A percentile compares a stretch with the other conserved stretches of the same genome.
These are phyloP conservation scores for Muscina levida DNA, from an alignment of 2,888 invertebrate genomes.

Conservation along the genomic window DNA sequence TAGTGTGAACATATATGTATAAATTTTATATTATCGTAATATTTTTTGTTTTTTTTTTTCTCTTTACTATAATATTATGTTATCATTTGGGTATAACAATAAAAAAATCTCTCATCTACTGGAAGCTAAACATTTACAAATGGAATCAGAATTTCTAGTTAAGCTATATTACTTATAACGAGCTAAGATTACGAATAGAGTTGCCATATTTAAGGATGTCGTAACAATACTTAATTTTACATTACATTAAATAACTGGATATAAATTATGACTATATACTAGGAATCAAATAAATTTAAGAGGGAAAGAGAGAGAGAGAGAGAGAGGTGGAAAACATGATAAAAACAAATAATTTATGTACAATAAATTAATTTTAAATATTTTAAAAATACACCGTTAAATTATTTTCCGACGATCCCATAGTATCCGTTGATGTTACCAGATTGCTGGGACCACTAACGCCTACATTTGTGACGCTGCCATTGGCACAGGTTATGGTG, in stretches of 20 bases:
- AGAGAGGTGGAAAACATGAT: conserved; percentile 52
- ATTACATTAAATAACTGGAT: conserved; percentile 25
- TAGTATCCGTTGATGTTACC: conserved; percentile 75
- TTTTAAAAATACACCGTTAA: conserved; percentile 82
- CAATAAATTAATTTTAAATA: neutral
- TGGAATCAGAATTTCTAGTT: conserved; percentile 44
- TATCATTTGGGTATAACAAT: conserved; percentile 65
- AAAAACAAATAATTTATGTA: conserved; percentile 24
- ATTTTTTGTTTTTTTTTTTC: neutral
- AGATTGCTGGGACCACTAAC: conserved; percentile 74
- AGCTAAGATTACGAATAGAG: conserved; percentile 3
- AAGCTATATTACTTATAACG: neutral
- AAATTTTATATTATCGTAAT: neutral
- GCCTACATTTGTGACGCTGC: conserved; percentile 61
- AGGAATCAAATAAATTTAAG: neutral
- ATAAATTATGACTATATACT: conserved; percentile 14
- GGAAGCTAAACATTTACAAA: conserved; percentile 63
- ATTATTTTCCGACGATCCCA: conserved; percentile 82
- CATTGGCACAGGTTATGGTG: conserved; percentile 65
- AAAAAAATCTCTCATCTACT: conserved; percentile 37
- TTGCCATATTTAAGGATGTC: neutral
- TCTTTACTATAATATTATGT: too few relatives aligned
- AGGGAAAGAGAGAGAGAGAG: conserved; percentile 33
- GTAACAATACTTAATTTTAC: conserved; percentile 17
- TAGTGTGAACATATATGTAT: neutral